Evolutionary conservation across 2,797 vertebrate genomes (phyloP).

Genomic region (Hapalemur alaotrensis): DNA sequence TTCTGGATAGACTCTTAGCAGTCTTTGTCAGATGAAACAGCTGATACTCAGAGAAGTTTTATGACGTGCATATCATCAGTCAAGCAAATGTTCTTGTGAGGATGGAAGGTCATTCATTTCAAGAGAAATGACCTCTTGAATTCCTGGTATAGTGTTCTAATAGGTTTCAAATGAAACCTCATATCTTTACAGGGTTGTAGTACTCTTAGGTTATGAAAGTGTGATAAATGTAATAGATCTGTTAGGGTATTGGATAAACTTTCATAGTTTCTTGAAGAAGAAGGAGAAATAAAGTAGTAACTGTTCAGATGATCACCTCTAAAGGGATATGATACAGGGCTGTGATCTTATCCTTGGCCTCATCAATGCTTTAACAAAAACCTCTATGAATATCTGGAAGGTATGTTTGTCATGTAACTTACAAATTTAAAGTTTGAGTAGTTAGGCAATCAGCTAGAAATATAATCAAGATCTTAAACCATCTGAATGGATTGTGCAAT

Average conservation of each 20-base stretch:
- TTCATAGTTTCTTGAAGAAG: not conserved
- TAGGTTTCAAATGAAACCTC: slow-evolving; percentile 1
- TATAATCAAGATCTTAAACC: slow-evolving; percentile 18
- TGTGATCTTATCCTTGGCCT: slow-evolving; percentile 3
- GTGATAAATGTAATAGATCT: not conserved
- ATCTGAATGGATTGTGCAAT: not conserved
- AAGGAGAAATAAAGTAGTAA: not conserved
- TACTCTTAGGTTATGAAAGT: not conserved
- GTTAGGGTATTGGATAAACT: not conserved
- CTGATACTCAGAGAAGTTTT: not conserved
- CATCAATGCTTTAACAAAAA: slow-evolving; percentile 30
- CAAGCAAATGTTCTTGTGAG: not conserved
- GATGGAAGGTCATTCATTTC: not conserved
- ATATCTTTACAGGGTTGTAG: not conserved
- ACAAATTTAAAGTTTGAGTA: slow-evolving; percentile 19
- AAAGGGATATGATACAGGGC: not conserved
- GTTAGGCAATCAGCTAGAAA: not conserved
- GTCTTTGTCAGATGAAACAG: not conserved
- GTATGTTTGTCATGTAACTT: not conserved
- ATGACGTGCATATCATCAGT: not conserved
- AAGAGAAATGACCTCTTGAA: not conserved
- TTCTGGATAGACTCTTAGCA: not conserved
- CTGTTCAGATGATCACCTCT: not conserved
- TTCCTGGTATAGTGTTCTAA: not conserved
- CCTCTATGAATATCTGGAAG: slow-evolving; percentile 13